These are phyloP conservation scores for Eilema depressum DNA, from an alignment of 2,888 invertebrate species.

Conservation along the genomic window DNA sequence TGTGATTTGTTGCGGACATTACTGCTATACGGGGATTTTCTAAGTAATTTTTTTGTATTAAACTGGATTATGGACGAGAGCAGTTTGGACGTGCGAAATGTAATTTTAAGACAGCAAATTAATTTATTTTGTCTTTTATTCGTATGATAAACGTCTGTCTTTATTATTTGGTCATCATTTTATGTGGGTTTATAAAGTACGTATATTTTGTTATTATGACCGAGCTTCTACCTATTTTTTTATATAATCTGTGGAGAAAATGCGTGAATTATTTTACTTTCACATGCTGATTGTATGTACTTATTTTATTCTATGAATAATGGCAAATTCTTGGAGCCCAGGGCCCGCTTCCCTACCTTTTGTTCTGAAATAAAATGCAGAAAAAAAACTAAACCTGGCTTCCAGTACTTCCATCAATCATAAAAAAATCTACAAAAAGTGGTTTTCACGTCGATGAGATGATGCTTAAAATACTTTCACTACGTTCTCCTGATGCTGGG, in stretches of 20 bases:
- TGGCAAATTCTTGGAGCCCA: too few species aligned
- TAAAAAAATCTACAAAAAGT: too few species aligned
- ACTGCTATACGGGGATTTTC: background rate
- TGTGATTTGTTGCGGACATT: slow-evolving; percentile 6
- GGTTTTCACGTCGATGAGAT: too few species aligned
- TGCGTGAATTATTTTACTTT: background rate
- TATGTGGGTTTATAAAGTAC: background rate
- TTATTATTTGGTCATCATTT: background rate
- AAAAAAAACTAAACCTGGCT: too few species aligned
- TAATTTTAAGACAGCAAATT: slow-evolving; percentile 40
- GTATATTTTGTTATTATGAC: slow-evolving; percentile 6
- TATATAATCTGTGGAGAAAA: background rate
- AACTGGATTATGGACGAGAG: background rate
- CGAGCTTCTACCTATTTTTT: background rate
- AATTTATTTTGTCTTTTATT: slow-evolving; percentile 7
- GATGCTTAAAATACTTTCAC: too few species aligned
- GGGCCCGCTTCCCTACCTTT: too few species aligned
- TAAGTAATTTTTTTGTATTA: slow-evolving; percentile 5
- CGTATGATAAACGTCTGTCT: background rate
- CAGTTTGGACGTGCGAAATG: slow-evolving; percentile 46
- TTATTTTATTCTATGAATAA: too few species aligned
- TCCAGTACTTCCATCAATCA: too few species aligned
- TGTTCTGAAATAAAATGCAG: too few species aligned
- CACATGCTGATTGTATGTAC: too few species aligned
- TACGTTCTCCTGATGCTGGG: too few species aligned